Evolutionary conservation across 2,113 vertebrate species (phyloP).

Genomic region (Blennius ocellaris): DNA sequence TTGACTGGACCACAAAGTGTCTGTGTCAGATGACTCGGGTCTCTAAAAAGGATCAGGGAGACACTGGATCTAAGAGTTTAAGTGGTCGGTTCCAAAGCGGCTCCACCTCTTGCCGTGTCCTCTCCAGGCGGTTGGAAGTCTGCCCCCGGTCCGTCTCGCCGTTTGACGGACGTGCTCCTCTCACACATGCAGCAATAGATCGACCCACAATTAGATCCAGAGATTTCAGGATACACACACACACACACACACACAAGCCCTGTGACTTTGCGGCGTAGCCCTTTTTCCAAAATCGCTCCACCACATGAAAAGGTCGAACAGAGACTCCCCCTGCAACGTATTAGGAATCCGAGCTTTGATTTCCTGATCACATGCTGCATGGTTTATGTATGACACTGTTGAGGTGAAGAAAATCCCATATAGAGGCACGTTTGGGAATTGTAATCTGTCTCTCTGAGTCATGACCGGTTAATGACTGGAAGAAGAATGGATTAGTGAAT

Average conservation of each 20-base stretch:
- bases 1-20: slow-evolving; percentile 73
- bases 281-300: slow-evolving; percentile 52
- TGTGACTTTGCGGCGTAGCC: neutral
- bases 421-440: slow-evolving; percentile 16
- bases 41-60: slow-evolving; percentile 44
- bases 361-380: slow-evolving; percentile 58
- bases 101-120: slow-evolving; percentile 37
- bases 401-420: slow-evolving; percentile 46
- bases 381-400: slow-evolving; percentile 50
- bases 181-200: slow-evolving; percentile 42
- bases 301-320: slow-evolving; percentile 69
- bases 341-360: slow-evolving; percentile 63
- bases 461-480: slow-evolving; percentile 14
- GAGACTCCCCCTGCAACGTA: slow-evolving; percentile 61
- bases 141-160: slow-evolving; percentile 50
- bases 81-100: slow-evolving; percentile 46
- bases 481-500: slow-evolving; percentile 9
- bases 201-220: slow-evolving; percentile 74
- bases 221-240: slow-evolving; percentile 44
- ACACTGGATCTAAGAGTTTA: slow-evolving; percentile 52
- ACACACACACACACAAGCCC: slow-evolving; percentile 19
- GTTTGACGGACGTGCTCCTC: slow-evolving; percentile 65
- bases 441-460: slow-evolving; percentile 43
- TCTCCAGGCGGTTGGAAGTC: slow-evolving; percentile 49
- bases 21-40: slow-evolving; percentile 59